phyloP scores from a whole-genome alignment of 2,113 vertebrate species.

The Bos javanicus region DNA sequence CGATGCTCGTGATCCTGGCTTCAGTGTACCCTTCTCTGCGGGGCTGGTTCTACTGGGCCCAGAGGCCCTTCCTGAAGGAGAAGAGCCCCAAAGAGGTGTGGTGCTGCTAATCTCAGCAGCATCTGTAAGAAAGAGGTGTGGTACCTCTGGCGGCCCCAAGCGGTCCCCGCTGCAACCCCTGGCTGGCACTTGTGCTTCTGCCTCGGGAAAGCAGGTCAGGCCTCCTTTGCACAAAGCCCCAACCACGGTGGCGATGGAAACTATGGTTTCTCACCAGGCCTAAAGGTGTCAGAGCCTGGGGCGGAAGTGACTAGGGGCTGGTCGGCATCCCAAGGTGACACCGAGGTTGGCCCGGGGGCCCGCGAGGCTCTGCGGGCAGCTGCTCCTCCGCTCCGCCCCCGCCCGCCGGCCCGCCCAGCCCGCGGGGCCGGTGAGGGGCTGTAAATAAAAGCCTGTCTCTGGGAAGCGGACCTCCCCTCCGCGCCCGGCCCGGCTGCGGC shows the following conservation, averaged over 20 bases:
- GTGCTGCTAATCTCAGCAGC: neutral
- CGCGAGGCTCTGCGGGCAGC: neutral
- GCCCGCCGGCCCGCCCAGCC: neutral
- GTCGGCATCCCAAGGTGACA: neutral
- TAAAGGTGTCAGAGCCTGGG: slow-evolving; percentile 15
- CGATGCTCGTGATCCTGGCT: neutral
- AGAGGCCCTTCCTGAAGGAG: neutral
- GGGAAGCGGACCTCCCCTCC: slow-evolving; percentile 48
- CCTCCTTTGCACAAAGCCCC: neutral
- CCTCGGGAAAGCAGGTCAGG: neutral
- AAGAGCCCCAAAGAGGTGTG: neutral
- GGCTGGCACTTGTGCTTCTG: neutral
- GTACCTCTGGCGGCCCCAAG: neutral
- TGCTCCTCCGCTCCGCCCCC: slow-evolving; percentile 10
- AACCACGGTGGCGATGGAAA: neutral
- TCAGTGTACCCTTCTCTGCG: neutral
- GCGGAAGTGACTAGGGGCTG: slow-evolving; percentile 12
- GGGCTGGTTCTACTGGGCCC: neutral
- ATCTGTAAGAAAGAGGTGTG: neutral
- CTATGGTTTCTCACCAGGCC: slow-evolving; percentile 6
- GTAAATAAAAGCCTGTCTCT: slow-evolving; percentile 66
- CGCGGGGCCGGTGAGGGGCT: neutral
- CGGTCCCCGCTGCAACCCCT: neutral
- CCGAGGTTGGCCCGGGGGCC: neutral
- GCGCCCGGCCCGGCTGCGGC: slow-evolving; percentile 49